A percentile compares a stretch with the other conserved stretches of the same genome.
Conservation (phyloP, 1,140 invertebrate genomes). For the Himalopsyche phryganea region DNA sequence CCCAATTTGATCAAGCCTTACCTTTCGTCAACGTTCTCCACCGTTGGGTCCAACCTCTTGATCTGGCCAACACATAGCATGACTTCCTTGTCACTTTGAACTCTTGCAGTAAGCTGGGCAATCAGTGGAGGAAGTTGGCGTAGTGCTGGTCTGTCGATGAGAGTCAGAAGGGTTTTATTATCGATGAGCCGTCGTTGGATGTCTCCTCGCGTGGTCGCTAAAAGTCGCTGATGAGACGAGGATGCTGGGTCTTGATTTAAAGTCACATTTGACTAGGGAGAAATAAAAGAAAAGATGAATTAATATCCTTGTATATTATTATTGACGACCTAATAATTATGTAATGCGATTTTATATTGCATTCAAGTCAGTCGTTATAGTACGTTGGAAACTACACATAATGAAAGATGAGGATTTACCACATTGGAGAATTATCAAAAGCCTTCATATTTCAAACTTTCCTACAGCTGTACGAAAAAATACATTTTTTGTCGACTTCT, state of each 20-base stretch:
- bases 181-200: constrained; percentile 86
- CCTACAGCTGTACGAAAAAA: too few relatives aligned
- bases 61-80: constrained; percentile 61
- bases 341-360: too few relatives aligned
- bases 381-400: too few relatives aligned
- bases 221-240: constrained; percentile 83
- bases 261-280: constrained; percentile 50
- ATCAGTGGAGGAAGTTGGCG: constrained; percentile 56
- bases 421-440: too few relatives aligned
- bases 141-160: constrained; percentile 69
- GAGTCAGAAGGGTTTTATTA: constrained; percentile 85
- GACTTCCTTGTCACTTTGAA: constrained; percentile 70
- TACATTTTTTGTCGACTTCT: too few relatives aligned
- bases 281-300: not conserved
- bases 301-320: too few relatives aligned
- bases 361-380: too few relatives aligned
- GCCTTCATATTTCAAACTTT: too few relatives aligned
- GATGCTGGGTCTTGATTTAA: constrained; percentile 78
- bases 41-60: constrained; percentile 52
- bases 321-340: too few relatives aligned
- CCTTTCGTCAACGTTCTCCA: constrained; percentile 52
- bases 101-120: constrained; percentile 57
- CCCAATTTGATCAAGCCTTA: too few relatives aligned
- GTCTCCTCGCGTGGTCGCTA: constrained; percentile 76
- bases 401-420: too few relatives aligned